Conservation (phyloP, 2,888 invertebrate species). For the Diadegma fenestrale region DNA sequence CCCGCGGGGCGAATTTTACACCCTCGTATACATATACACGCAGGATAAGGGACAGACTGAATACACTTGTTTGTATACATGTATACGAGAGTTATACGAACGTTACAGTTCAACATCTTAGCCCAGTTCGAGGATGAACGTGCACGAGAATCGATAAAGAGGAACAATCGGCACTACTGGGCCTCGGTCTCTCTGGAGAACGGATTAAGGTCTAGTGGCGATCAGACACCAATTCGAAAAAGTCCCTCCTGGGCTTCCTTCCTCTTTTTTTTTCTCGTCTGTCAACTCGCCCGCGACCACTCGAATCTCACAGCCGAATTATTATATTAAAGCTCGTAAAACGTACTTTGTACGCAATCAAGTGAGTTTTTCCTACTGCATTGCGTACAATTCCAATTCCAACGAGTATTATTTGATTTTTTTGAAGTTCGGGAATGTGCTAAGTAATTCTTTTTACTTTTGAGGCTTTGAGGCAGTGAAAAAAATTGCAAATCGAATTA, state of each 20-base stretch:
- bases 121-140: constrained; percentile 74
- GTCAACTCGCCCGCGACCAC: neutral
- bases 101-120: constrained; percentile 70
- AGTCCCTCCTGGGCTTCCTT: constrained; percentile 18
- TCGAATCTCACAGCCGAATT: constrained; percentile 21
- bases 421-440: no score
- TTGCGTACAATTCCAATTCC: no score
- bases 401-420: no score
- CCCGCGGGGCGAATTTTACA: constrained; percentile 19
- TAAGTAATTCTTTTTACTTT: no score
- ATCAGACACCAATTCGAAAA: constrained; percentile 75
- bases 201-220: constrained; percentile 82
- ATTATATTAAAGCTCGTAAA: constrained; percentile 30
- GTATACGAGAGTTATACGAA: neutral
- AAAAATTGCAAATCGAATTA: no score
- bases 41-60: neutral
- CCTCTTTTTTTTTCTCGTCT: constrained; percentile 13
- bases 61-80: neutral
- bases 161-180: constrained; percentile 76
- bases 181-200: constrained; percentile 69
- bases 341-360: neutral
- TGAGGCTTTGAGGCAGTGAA: no score
- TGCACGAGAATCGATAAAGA: constrained; percentile 66
- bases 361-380: neutral
- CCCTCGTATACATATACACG: neutral